Evolutionary conservation across 2,113 vertebrate genomes (phyloP).

Genomic region (Zootoca vivipara): DNA sequence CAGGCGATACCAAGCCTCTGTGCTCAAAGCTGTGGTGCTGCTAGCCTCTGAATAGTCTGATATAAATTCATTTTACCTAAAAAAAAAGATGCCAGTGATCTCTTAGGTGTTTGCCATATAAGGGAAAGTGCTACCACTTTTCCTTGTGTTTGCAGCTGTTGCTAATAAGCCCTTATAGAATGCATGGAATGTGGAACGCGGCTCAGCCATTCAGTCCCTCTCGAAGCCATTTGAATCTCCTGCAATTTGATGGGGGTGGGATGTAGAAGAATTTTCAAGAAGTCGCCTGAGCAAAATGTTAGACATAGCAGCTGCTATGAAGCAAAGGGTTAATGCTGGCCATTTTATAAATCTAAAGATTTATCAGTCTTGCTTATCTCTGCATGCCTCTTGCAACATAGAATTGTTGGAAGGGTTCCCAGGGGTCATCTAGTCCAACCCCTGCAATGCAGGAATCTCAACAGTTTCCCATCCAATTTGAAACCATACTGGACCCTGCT

Average conservation of each 20-base stretch:
- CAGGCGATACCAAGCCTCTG: neutral
- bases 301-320: neutral
- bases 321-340: neutral
- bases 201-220: neutral
- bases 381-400: neutral
- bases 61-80: neutral
- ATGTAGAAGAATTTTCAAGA: neutral
- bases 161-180: neutral
- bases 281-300: neutral
- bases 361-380: neutral
- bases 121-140: neutral
- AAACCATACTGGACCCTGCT: too few species aligned
- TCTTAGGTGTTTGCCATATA: neutral
- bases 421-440: too few species aligned
- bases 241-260: neutral
- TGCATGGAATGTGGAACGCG: neutral
- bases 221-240: neutral
- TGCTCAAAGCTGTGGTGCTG: neutral
- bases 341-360: neutral
- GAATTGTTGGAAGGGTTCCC: too few species aligned
- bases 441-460: too few species aligned
- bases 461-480: too few species aligned
- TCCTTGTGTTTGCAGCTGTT: conserved; percentile 6
- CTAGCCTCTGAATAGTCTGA: neutral
- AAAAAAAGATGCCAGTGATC: neutral